Evolutionary conservation across 92 coral and sea anemone genomes (phyloP).

Genomic region (Siderastrea siderea): DNA sequence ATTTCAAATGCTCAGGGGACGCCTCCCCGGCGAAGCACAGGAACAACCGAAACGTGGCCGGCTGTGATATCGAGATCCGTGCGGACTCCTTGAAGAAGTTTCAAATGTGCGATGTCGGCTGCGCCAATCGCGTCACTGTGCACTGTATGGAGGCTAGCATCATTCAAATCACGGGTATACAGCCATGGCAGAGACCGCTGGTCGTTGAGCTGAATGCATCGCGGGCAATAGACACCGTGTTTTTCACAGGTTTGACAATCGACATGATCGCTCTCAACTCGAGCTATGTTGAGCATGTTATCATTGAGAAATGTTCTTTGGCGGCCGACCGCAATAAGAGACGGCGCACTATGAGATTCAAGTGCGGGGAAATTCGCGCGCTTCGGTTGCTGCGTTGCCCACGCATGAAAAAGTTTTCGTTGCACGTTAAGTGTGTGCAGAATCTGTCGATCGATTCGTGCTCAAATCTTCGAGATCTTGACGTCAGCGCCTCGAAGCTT

Average conservation of each 20-base stretch:
- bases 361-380: constrained; percentile 69
- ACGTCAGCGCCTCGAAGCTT: constrained; percentile 61
- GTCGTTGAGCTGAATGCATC: constrained; percentile 55
- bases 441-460: constrained; percentile 80
- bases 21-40: constrained; percentile 62
- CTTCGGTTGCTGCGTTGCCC: constrained; percentile 73
- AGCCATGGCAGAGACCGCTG: constrained; percentile 60
- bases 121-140: constrained; percentile 53
- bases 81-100: constrained; percentile 66
- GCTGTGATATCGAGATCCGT: constrained; percentile 57
- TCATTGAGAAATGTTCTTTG: constrained; percentile 71
- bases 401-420: constrained; percentile 70
- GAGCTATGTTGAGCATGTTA: constrained; percentile 53
- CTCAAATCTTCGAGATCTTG: constrained; percentile 58
- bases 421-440: constrained; percentile 67
- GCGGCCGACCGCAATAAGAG: constrained; percentile 37
- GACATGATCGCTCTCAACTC: constrained; percentile 48
- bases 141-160: constrained; percentile 54
- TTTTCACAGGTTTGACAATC: constrained; percentile 52
- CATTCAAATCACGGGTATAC: constrained; percentile 70
- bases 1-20: constrained; percentile 78
- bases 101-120: constrained; percentile 69
- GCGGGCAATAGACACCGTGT: constrained; percentile 53
- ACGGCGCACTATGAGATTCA: constrained; percentile 71
- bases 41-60: constrained; percentile 25